Evolutionary conservation across 2,888 invertebrate species (phyloP).

Genomic region (Nomada goodeniana): DNA sequence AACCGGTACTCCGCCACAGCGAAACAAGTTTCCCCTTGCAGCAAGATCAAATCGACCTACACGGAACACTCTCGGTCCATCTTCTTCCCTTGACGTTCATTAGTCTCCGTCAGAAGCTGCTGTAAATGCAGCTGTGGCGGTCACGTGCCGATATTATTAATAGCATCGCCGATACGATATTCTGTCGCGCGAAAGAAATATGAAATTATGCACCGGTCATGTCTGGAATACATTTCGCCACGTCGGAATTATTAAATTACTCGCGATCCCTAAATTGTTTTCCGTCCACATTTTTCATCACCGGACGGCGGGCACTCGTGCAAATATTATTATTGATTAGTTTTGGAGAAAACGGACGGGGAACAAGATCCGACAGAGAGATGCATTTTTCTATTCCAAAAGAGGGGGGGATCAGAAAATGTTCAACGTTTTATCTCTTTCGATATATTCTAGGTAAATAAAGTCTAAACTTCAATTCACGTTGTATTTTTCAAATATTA

Average conservation of each 20-base stretch:
- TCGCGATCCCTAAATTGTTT: too few species aligned
- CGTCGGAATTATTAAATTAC: background rate
- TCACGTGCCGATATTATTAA: conserved; percentile 75
- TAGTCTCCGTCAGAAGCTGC: conserved; percentile 74
- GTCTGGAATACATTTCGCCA: background rate
- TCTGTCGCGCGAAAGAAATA: background rate
- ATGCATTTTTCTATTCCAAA: too few species aligned
- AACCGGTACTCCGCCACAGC: background rate
- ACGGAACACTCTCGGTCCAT: conserved; percentile 30
- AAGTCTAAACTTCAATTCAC: too few species aligned
- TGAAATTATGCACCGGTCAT: conserved; percentile 22
- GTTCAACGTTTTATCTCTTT: too few species aligned
- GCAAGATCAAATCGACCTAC: conserved; percentile 47
- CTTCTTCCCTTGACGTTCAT: conserved; percentile 64
- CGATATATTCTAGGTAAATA: too few species aligned
- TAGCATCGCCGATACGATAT: conserved; percentile 59
- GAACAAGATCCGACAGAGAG: too few species aligned
- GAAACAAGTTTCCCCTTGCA: conserved; percentile 39
- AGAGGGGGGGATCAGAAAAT: too few species aligned
- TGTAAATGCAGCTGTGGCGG: conserved; percentile 67
- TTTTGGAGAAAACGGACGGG: too few species aligned
- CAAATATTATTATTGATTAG: too few species aligned
- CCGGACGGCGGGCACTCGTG: too few species aligned
- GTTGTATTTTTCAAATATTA: too few species aligned
- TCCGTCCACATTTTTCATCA: too few species aligned